A percentile compares a stretch with the other conserved stretches of the same genome.
These are phyloP conservation scores for Xiphorhynchus erythropygius DNA, from an alignment of 2,797 vertebrate species.

Conservation along the genomic window DNA sequence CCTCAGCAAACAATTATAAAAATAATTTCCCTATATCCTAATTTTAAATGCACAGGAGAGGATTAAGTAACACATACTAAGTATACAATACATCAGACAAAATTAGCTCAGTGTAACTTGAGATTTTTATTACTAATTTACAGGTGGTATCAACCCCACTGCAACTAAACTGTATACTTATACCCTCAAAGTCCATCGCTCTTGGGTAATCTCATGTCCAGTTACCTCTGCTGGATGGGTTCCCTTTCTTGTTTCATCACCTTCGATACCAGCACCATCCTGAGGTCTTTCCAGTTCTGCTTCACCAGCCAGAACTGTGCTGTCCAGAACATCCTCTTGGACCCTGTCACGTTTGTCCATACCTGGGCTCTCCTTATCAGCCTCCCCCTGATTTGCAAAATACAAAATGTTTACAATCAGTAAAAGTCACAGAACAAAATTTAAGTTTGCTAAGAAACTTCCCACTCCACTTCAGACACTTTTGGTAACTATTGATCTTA, in stretches of 20 bases:
- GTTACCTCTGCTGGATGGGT: slow-evolving; percentile 16
- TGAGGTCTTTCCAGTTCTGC: background rate
- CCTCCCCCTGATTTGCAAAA: slow-evolving; percentile 2
- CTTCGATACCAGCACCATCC: background rate
- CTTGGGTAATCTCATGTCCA: background rate
- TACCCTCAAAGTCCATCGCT: background rate
- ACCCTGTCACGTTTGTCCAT: background rate
- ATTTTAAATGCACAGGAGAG: background rate
- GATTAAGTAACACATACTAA: background rate
- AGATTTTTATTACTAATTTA: background rate
- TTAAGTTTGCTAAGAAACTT: background rate
- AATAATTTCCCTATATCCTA: background rate
- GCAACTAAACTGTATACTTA: background rate
- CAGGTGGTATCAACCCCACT: background rate
- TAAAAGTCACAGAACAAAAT: background rate
- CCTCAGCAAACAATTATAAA: background rate
- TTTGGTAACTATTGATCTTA: background rate
- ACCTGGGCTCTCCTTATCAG: background rate
- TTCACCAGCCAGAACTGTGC: background rate
- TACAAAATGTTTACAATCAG: background rate
- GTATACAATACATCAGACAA: background rate
- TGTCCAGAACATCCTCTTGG: background rate
- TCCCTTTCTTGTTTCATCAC: background rate
- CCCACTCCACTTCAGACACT: background rate
- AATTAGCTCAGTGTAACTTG: background rate